Conservation (phyloP, 2,888 invertebrate species). For the Hypsopygia costalis region DNA sequence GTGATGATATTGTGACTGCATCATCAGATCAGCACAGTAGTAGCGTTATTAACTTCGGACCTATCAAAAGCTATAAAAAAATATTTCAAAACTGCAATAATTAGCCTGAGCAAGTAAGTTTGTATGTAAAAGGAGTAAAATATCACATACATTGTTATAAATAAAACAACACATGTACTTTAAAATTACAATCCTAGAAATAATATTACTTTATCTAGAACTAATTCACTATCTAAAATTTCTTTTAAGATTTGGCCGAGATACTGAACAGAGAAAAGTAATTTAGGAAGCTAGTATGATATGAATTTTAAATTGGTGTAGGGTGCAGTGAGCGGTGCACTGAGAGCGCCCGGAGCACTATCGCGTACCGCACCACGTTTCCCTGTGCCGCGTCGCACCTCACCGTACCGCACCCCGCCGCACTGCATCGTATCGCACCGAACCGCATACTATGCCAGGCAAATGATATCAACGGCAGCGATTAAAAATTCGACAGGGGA, state of each 20-base stretch:
- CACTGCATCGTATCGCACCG: neutral
- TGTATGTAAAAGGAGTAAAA: too few species aligned
- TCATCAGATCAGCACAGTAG: too few species aligned
- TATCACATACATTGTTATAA: too few species aligned
- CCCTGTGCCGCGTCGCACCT: slow-evolving; percentile 2
- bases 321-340: slow-evolving; percentile 24
- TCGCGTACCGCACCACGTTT: neutral
- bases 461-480: slow-evolving; percentile 40
- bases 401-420: slow-evolving; percentile 2
- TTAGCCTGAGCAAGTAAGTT: too few species aligned
- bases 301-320: slow-evolving; percentile 51
- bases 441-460: too few species aligned
- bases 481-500: slow-evolving; percentile 54
- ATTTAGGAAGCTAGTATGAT: slow-evolving; percentile 39
- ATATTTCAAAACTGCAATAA: too few species aligned
- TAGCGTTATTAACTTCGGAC: too few species aligned
- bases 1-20: too few species aligned
- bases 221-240: slow-evolving; percentile 16
- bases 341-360: slow-evolving; percentile 30
- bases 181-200: neutral
- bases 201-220: neutral
- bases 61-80: too few species aligned
- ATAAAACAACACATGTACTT: too few species aligned
- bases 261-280: slow-evolving; percentile 38
- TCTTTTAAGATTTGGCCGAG: slow-evolving; percentile 24